Evolutionary conservation across 2,797 vertebrate species (phyloP).

Genomic region (Peromyscus nudipes): DNA sequence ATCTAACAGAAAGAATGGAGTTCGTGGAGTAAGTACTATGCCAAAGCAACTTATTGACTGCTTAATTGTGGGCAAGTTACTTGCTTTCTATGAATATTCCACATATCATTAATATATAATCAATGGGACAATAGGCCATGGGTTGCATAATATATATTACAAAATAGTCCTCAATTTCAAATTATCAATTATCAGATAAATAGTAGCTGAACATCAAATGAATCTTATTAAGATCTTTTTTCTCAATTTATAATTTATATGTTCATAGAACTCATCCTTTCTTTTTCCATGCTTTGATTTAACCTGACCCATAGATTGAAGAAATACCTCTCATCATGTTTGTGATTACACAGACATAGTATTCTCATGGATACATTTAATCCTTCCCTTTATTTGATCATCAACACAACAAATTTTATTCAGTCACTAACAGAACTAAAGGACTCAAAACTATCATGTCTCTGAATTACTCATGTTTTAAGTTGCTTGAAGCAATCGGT

Average conservation of each 20-base stretch:
- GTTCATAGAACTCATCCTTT: neutral
- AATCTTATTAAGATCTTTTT: neutral
- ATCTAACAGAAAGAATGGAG: neutral
- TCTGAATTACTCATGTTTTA: constrained; percentile 3
- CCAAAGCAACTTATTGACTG: neutral
- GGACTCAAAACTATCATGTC: neutral
- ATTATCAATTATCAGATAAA: neutral
- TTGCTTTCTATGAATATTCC: neutral
- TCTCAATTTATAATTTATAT: neutral
- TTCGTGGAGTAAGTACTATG: constrained; percentile 6
- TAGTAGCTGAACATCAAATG: neutral
- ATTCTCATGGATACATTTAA: neutral
- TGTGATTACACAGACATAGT: neutral
- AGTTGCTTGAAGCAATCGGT: constrained; percentile 15
- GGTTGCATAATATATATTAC: neutral
- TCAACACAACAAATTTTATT: constrained; percentile 20
- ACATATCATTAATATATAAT: neutral
- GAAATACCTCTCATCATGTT: neutral
- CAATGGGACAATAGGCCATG: neutral
- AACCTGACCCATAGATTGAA: neutral
- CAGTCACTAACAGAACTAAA: neutral
- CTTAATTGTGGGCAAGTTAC: constrained; percentile 11
- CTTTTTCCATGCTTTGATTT: neutral
- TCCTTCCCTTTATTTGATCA: neutral
- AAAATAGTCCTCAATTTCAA: neutral